A percentile compares a stretch with the other conserved stretches of the same genome.
Evolutionary conservation across 2,113 vertebrate genomes (phyloP).

Genomic region (Zeus faber): DNA sequence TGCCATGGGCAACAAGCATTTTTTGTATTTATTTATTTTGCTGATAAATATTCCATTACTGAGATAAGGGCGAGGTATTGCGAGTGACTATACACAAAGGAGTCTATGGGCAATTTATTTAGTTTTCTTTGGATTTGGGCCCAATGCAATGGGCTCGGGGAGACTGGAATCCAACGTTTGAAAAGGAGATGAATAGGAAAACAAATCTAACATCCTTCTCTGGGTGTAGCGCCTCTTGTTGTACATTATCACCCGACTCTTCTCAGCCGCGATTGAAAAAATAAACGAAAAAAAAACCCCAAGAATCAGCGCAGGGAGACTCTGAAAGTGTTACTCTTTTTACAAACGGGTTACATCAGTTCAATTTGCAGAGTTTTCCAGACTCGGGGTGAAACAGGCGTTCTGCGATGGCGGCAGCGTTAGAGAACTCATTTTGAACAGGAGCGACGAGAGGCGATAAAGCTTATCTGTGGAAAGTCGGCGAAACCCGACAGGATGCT

Average conservation of each 20-base stretch:
- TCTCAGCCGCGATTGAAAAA: not conserved
- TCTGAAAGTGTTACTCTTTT: not conserved
- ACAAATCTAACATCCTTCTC: not conserved
- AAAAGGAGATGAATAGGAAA: not conserved
- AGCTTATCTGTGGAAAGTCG: slow-evolving; percentile 51
- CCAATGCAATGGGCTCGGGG: not conserved
- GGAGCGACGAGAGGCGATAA: slow-evolving; percentile 49
- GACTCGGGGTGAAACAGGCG: slow-evolving; percentile 37
- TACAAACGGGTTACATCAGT: slow-evolving; percentile 16
- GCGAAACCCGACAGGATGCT: slow-evolving; percentile 34
- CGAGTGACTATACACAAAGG: slow-evolving; percentile 34
- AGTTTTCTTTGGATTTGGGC: slow-evolving; percentile 11
- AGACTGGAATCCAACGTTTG: not conserved
- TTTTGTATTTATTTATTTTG: slow-evolving; percentile 22
- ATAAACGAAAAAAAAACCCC: not conserved
- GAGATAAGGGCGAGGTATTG: slow-evolving; percentile 52
- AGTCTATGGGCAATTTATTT: slow-evolving; percentile 53
- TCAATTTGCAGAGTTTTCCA: slow-evolving; percentile 6
- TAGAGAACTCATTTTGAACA: slow-evolving; percentile 43
- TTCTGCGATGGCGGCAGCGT: too few relatives aligned
- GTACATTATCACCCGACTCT: not conserved
- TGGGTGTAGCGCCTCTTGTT: not conserved
- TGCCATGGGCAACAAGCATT: slow-evolving; percentile 37
- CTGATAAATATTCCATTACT: slow-evolving; percentile 71
- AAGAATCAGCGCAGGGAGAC: not conserved